A percentile compares a stretch with the other conserved stretches of the same genome.
phyloP scores from a whole-genome alignment of 1,140 invertebrate genomes.

The Popillia japonica region DNA sequence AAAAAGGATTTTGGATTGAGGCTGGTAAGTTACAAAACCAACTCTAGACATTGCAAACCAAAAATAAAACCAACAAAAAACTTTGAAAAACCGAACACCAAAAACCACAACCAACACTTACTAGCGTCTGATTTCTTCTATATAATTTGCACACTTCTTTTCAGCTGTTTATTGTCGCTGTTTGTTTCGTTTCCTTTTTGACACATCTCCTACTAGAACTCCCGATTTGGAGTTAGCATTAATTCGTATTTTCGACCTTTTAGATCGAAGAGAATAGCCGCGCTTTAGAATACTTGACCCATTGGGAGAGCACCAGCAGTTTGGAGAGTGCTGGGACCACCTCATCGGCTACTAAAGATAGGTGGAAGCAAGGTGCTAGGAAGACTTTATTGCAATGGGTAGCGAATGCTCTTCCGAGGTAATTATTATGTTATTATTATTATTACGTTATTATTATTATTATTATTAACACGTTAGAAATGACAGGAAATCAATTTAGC shows the following conservation, averaged over 20 bases:
- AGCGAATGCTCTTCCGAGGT: slow-evolving; percentile 91
- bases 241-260: slow-evolving; percentile 44
- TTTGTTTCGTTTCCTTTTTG: not conserved
- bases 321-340: slow-evolving; percentile 77
- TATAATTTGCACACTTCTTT: slow-evolving; percentile 22
- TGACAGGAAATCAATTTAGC: too few relatives aligned
- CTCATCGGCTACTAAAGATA: slow-evolving; percentile 74
- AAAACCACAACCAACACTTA: slow-evolving; percentile 13
- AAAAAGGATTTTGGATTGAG: slow-evolving; percentile 46
- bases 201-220: not conserved
- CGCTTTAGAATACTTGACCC: slow-evolving; percentile 85
- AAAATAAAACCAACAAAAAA: slow-evolving; percentile 9
- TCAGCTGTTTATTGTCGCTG: not conserved
- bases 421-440: slow-evolving; percentile 52
- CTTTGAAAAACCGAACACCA: not conserved
- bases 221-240: not conserved
- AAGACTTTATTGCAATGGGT: slow-evolving; percentile 96
- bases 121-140: not conserved
- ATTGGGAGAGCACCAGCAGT: slow-evolving; percentile 82
- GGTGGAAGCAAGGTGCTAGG: slow-evolving; percentile 87
- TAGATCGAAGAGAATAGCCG: slow-evolving; percentile 96
- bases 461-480: too few relatives aligned
- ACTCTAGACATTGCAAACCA: not conserved
- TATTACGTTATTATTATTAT: too few relatives aligned
- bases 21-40: slow-evolving; percentile 41